phyloP scores from a whole-genome alignment of 2,888 invertebrate genomes.

The Empis stercorea region DNA sequence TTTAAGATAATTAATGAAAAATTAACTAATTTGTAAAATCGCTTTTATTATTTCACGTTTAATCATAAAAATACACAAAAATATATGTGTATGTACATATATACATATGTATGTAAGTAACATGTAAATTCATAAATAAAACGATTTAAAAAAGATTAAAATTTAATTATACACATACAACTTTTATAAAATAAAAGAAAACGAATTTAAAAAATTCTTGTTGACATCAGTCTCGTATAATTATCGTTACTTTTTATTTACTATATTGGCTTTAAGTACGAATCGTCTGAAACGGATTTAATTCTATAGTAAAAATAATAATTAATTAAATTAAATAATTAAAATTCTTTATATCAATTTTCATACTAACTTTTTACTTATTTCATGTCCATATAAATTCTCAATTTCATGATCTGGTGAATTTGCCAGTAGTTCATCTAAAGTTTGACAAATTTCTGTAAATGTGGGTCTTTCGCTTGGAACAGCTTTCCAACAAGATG shows the following conservation, averaged over 20 bases:
- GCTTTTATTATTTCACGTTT: too few relatives aligned
- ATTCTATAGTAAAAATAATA: constrained; percentile 1
- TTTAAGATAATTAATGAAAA: too few relatives aligned
- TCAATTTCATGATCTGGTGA: constrained; percentile 13
- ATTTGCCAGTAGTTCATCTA: constrained; percentile 22
- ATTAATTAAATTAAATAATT: background rate
- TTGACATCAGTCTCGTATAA: too few relatives aligned
- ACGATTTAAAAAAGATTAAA: too few relatives aligned
- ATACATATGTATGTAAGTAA: too few relatives aligned
- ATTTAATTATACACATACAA: too few relatives aligned
- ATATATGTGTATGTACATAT: too few relatives aligned
- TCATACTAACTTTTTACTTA: constrained; percentile 4
- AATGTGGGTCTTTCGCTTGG: constrained; percentile 62
- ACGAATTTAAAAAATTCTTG: too few relatives aligned
- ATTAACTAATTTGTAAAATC: too few relatives aligned
- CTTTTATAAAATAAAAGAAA: too few relatives aligned
- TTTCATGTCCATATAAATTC: constrained; percentile 7
- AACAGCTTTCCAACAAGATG: constrained; percentile 55
- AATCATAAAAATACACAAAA: too few relatives aligned
- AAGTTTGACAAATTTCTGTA: constrained; percentile 40
- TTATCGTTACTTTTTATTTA: background rate
- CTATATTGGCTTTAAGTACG: constrained; percentile 21
- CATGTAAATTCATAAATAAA: too few relatives aligned
- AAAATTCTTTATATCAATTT: background rate
- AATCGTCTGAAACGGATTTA: constrained; percentile 15